A percentile compares a stretch with the other conserved stretches of the same genome.
These are phyloP conservation scores for Hirudinaria manillensis DNA, from an alignment of 2,888 invertebrate genomes.

Conservation along the genomic window DNA sequence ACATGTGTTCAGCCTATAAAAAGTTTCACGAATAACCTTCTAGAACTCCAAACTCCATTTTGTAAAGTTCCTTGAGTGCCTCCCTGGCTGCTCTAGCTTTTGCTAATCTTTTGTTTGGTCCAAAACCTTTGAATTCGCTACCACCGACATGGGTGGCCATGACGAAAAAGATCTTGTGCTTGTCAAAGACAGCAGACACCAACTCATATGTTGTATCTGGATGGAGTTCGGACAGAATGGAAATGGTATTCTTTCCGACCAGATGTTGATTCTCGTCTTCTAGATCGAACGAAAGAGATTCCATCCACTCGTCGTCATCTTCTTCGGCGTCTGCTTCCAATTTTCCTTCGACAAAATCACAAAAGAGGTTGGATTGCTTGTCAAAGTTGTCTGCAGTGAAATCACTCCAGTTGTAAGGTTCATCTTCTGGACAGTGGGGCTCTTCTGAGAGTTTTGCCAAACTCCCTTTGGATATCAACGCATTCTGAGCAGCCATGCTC, in stretches of 20 bases:
- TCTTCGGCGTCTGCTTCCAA: neutral
- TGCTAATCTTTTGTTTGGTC: conserved; percentile 25
- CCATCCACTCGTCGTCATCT: conserved; percentile 6
- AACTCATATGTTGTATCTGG: conserved; percentile 18
- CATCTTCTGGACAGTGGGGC: neutral
- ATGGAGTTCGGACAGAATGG: conserved; percentile 20
- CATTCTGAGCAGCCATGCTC: conserved; percentile 30
- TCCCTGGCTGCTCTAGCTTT: conserved; percentile 31
- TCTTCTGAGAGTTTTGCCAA: neutral
- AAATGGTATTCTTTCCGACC: conserved; percentile 26
- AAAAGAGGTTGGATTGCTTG: conserved; percentile 16
- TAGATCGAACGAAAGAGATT: conserved; percentile 11
- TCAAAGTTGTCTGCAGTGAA: conserved; percentile 29
- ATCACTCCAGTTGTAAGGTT: conserved; percentile 25
- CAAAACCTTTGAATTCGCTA: conserved; percentile 16
- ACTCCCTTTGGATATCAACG: conserved; percentile 9
- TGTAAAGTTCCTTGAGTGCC: conserved; percentile 18
- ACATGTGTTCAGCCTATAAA: neutral
- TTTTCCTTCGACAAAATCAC: neutral
- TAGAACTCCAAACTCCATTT: conserved; percentile 26
- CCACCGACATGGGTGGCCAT: conserved; percentile 8
- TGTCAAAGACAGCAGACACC: neutral
- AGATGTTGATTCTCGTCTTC: conserved; percentile 20
- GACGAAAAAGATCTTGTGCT: conserved; percentile 12
- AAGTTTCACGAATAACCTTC: neutral